Conservation (phyloP, 2,797 vertebrate species). For the Falco rusticolus region DNA sequence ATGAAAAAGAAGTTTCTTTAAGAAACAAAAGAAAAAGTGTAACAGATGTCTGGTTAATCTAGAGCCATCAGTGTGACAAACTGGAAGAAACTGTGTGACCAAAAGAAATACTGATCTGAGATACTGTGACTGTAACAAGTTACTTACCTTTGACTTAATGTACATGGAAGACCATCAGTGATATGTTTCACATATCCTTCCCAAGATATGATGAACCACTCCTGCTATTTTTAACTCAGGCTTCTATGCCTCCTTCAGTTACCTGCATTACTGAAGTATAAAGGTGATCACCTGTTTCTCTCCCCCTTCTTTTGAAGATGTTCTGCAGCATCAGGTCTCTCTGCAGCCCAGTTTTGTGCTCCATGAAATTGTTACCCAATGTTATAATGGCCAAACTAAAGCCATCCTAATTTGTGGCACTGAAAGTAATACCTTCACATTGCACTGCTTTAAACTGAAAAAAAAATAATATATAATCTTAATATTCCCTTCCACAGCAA, state of each 20-base stretch:
- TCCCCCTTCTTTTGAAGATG: background rate
- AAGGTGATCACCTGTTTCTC: background rate
- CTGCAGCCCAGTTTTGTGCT: background rate
- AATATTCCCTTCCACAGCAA: background rate
- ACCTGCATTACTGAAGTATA: background rate
- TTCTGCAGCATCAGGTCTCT: background rate
- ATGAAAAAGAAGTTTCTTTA: background rate
- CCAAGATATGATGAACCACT: background rate
- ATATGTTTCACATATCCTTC: background rate
- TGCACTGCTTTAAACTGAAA: background rate
- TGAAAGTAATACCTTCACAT: background rate
- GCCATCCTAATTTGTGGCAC: background rate
- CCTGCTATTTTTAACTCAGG: background rate
- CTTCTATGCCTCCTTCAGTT: background rate
- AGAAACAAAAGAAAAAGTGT: background rate
- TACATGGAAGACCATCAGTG: background rate
- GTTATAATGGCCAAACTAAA: background rate
- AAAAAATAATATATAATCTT: background rate
- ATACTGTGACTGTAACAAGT: background rate
- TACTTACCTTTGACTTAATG: background rate
- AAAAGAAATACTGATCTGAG: background rate
- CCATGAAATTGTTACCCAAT: background rate
- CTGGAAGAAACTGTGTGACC: background rate
- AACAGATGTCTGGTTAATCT: background rate
- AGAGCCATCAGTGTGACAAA: background rate